Base-by-base conservation (phyloP, 2,888 invertebrate species). In the Myathropa florea region DNA sequence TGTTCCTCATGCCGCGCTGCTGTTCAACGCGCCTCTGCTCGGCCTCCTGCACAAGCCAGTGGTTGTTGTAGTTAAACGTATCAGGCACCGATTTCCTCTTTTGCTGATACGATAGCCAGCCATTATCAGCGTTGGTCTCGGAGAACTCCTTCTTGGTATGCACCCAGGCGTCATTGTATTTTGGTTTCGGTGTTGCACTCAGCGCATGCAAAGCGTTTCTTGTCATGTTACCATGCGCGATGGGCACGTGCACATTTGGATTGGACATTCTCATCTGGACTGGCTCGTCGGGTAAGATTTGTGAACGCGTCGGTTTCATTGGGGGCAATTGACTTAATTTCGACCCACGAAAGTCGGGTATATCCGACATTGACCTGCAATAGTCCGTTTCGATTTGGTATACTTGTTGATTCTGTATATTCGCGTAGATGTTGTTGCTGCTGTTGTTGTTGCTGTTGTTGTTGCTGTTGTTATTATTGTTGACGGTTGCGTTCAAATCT, bases 1-100 rank as follows among this genome's bases (percentile, higher is more conserved):
- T 78, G 61, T 86, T 86, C n/a, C 78, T 46, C 61, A 86, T 23
- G 1, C 77, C 86, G 63, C 90, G 91, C 89, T 94, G 94, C 90
- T 96, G 95, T 46, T 94, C 94, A 89, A 97, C 94, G 83, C 98
- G 94, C 28, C 98, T 94, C 89, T 97, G 96, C 91, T 98, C 98
- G 0, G 98, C 98, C 92, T 98, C 98, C 95, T 98, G 94, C 91
- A 97, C 95, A n/a, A 98, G 94, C 98, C 98, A 98, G 91, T 98
- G 98, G 89, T 97, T 97, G 90, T 94, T 95, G 90, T 96, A 96
- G 90, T 95, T 95, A 89, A 95, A 95, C 89, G 94, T 94, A 23
- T 94, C 92, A 0, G 95, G 94, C 90, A 95, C 93, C 4, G 93
- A 93, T 88, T 94, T 95, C 77, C 94, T 94, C 89, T 95, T 94